These are phyloP conservation scores for Salvator merianae DNA, from an alignment of 2,113 vertebrate species.

Conservation along the genomic window DNA sequence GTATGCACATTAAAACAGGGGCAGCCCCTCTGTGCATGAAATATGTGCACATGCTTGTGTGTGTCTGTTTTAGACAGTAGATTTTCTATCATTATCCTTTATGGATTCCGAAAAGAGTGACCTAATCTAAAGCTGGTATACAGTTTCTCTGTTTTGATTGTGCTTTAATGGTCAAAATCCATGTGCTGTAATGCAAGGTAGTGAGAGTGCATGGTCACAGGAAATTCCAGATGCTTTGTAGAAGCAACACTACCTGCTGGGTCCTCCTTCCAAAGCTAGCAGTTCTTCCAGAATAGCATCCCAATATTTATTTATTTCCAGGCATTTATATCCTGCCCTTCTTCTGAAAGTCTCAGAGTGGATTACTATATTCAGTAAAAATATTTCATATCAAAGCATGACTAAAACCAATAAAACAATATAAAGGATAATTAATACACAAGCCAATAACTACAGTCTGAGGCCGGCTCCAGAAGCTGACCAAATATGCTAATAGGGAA, in stretches of 20 bases:
- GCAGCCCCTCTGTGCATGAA: rapidly evolving
- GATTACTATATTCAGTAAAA: too few species aligned
- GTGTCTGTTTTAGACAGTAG: neutral
- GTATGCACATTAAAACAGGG: neutral
- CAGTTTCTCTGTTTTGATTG: neutral
- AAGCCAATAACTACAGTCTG: too few species aligned
- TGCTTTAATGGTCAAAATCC: neutral
- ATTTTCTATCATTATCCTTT: neutral
- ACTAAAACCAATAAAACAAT: too few species aligned
- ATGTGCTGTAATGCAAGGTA: neutral
- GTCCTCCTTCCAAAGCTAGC: too few species aligned
- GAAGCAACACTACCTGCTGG: neutral
- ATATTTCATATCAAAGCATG: too few species aligned
- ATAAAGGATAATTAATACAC: too few species aligned
- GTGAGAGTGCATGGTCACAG: neutral
- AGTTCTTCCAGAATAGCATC: neutral
- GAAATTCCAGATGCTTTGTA: neutral
- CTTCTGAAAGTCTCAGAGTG: too few species aligned
- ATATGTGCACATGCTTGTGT: too few species aligned
- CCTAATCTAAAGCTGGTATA: neutral
- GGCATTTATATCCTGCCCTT: too few species aligned
- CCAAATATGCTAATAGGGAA: too few species aligned
- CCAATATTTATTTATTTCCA: neutral
- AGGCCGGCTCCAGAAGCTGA: too few species aligned
- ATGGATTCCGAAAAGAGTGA: neutral